Conservation (phyloP, 2,797 vertebrate species). For the Pipistrellus pipistrellus region DNA sequence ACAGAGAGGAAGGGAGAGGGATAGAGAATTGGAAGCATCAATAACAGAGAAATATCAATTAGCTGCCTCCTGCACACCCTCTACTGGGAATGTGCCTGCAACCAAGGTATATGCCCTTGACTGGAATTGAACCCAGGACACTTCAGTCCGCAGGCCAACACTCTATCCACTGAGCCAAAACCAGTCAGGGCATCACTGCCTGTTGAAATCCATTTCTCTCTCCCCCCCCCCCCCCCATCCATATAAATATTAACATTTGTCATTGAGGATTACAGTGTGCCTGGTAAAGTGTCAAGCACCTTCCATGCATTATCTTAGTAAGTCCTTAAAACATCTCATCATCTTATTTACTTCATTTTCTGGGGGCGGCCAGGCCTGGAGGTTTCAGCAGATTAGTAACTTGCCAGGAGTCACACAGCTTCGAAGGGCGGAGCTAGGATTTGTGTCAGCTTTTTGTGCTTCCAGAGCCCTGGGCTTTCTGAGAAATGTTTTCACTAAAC, state of each 20-base stretch:
- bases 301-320: not conserved
- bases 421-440: not conserved
- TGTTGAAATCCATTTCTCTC: not conserved
- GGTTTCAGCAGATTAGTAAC: not conserved
- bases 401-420: not conserved
- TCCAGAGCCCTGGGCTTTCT: not conserved
- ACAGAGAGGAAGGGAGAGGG: too few relatives aligned
- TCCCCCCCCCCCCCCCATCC: not conserved
- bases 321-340: not conserved
- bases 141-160: too few relatives aligned
- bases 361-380: not conserved
- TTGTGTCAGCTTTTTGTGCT: not conserved
- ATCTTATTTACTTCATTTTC: slow-evolving; percentile 1
- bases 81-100: too few relatives aligned
- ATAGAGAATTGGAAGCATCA: too few relatives aligned
- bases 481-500: slow-evolving; percentile 59
- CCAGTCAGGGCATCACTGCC: not conserved
- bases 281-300: not conserved
- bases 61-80: too few relatives aligned
- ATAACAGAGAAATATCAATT: too few relatives aligned
- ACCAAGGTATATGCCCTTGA: too few relatives aligned
- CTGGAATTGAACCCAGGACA: too few relatives aligned
- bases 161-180: too few relatives aligned
- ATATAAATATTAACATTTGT: slow-evolving; percentile 17
- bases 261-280: not conserved